A percentile compares a stretch with the other conserved stretches of the same genome.
Conservation (phyloP, 53 echinoderm and acorn worm species). For the Zoroaster sp. region DNA sequence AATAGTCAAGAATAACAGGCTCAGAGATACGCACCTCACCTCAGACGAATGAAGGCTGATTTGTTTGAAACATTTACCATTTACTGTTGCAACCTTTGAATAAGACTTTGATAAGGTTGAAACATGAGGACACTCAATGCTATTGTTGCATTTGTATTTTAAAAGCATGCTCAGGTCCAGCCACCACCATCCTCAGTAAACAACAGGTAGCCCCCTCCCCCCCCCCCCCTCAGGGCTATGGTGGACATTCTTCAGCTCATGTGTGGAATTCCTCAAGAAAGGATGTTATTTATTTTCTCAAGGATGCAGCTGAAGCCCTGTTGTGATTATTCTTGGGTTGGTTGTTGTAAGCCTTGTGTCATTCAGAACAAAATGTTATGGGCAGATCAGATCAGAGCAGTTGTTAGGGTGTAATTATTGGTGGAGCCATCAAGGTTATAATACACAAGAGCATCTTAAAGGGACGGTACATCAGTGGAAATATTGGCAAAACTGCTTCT, state of each 20-base stretch:
- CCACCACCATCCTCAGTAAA: neutral
- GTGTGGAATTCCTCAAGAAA: neutral
- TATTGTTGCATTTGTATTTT: too few species aligned
- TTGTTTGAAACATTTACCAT: too few species aligned
- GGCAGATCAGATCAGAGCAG: neutral
- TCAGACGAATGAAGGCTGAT: too few species aligned
- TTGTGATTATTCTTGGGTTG: neutral
- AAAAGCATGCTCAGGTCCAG: neutral
- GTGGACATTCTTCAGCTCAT: constrained; percentile 6
- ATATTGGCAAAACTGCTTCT: too few species aligned
- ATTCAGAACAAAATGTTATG: neutral
- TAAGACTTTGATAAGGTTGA: too few species aligned
- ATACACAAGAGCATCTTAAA: too few species aligned
- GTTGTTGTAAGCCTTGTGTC: neutral
- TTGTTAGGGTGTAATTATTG: neutral
- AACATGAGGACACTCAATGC: too few species aligned
- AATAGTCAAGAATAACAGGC: too few species aligned
- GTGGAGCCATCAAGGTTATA: neutral
- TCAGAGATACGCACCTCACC: too few species aligned
- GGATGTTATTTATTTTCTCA: constrained; percentile 43
- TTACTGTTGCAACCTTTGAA: too few species aligned
- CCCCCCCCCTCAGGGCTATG: neutral
- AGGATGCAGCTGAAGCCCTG: neutral
- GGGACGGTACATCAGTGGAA: too few species aligned
- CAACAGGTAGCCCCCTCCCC: neutral